Conservation (phyloP, 2,888 invertebrate genomes). For the Drosophila subquinaria region DNA sequence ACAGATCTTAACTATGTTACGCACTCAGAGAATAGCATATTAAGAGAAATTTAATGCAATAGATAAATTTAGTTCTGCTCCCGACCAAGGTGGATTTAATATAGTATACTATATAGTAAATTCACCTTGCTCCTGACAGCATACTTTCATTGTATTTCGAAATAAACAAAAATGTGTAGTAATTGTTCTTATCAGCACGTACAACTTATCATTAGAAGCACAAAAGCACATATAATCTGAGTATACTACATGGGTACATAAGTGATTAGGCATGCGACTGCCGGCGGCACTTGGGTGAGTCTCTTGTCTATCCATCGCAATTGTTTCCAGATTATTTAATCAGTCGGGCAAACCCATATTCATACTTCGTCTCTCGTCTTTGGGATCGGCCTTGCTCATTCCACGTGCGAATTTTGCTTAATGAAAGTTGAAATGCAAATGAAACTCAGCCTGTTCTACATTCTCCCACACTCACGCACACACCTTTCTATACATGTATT, state of each 20-base stretch:
- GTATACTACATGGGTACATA: not conserved
- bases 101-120: too few relatives aligned
- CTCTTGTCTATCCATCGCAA: conserved; percentile 9
- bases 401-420: conserved; percentile 41
- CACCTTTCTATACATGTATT: not conserved
- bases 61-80: too few relatives aligned
- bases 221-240: not conserved
- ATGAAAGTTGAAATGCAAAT: conserved; percentile 43
- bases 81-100: too few relatives aligned
- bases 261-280: conserved; percentile 36
- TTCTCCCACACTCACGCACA: not conserved
- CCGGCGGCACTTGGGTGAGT: conserved; percentile 37
- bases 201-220: conserved; percentile 41
- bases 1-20: too few relatives aligned
- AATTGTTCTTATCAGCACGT: conserved; percentile 38
- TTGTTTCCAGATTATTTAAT: conserved; percentile 30
- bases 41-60: too few relatives aligned
- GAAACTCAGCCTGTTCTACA: not conserved
- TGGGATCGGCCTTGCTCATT: conserved; percentile 15
- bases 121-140: too few relatives aligned
- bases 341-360: conserved; percentile 43
- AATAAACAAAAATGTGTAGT: not conserved
- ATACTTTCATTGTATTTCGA: not conserved
- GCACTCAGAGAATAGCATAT: too few relatives aligned
- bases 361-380: conserved; percentile 6